Evolutionary conservation across 1,140 invertebrate species (phyloP).

Genomic region (Triops longicaudatus): DNA sequence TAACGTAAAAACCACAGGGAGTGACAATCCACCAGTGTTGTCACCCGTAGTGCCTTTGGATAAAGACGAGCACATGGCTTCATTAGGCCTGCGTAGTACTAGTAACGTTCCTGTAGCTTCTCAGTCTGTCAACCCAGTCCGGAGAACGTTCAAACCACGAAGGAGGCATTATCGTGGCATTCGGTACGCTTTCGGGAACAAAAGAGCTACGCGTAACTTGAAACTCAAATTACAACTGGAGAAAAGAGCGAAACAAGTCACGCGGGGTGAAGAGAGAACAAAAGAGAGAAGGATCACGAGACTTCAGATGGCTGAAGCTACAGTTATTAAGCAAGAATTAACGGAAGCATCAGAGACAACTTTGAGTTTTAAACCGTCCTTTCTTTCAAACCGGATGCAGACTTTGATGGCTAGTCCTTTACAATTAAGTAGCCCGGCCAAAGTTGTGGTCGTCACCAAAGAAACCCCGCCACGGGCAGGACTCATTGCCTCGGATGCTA

Average conservation of each 20-base stretch:
- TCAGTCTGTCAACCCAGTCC: neutral
- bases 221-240: neutral
- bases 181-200: neutral
- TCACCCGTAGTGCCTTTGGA: neutral
- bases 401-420: neutral
- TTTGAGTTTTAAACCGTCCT: neutral
- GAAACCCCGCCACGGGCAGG: neutral
- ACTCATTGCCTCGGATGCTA: neutral
- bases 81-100: constrained; percentile 23
- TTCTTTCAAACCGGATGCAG: neutral
- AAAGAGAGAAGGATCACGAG: neutral
- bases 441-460: neutral
- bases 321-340: neutral
- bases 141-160: neutral
- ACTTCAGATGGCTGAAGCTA: neutral
- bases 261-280: neutral
- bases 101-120: neutral
- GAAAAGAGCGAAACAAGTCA: neutral
- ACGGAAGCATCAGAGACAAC: neutral
- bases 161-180: neutral
- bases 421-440: neutral
- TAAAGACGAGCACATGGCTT: constrained; percentile 27
- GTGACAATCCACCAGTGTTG: neutral
- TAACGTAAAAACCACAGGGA: neutral
- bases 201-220: neutral